Percentiles rank a stretch among this genome's conserved stretches.
These are phyloP conservation scores for Antheraea mylitta DNA, from an alignment of 1,140 invertebrate species.

Conservation along the genomic window DNA sequence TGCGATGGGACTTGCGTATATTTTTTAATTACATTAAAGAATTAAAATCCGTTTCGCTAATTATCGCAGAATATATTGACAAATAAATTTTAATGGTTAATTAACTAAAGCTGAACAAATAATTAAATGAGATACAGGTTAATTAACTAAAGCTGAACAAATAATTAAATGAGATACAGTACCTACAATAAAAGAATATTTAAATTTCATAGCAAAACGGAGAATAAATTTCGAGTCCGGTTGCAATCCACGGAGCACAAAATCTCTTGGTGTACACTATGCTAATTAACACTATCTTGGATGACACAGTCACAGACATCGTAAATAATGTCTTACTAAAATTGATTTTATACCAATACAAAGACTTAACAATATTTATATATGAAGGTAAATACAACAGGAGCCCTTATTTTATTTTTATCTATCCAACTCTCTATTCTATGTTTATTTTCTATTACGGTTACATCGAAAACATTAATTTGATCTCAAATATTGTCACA, in stretches of 20 bases:
- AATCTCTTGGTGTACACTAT: conserved; percentile 79
- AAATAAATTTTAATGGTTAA: background rate
- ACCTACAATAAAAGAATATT: background rate
- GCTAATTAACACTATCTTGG: conserved; percentile 76
- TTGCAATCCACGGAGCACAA: conserved; percentile 78
- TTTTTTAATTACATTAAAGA: conserved; percentile 24
- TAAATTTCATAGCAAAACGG: conserved; percentile 28
- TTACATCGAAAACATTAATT: background rate
- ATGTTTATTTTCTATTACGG: conserved; percentile 56
- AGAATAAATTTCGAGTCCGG: conserved; percentile 61
- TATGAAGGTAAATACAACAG: background rate
- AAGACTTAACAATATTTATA: background rate
- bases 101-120: background rate
- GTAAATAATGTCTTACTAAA: conserved; percentile 22
- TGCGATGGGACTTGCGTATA: conserved; percentile 69
- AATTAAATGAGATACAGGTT: no score
- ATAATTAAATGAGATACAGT: conserved; percentile 10
- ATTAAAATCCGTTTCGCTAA: conserved; percentile 32
- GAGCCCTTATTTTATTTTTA: conserved; percentile 40
- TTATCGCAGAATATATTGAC: background rate
- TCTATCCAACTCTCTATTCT: conserved; percentile 68
- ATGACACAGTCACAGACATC: conserved; percentile 77
- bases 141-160: background rate
- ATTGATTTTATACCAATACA: background rate
- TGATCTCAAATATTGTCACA: background rate